Evolutionary conservation across 35 echinoderm and acorn worm species (phyloP), one percentile per base, ranked within the genome.

Genomic region (Amphiura filiformis): DNA sequence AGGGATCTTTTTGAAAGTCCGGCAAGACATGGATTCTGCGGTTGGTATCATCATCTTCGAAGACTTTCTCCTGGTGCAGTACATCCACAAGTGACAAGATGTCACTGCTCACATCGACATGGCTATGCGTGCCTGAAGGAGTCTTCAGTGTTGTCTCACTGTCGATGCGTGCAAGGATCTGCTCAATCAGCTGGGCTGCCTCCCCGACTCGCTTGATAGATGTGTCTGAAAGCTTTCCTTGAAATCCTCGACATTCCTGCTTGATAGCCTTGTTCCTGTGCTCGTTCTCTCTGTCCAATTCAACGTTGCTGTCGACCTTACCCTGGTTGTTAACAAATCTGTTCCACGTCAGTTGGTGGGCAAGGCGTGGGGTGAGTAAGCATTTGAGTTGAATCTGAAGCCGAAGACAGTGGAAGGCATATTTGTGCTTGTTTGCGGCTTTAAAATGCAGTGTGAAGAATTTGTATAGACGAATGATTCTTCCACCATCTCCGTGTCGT

Each of bases 391-490:
- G 61, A 70, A n/a, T 23, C 26, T 15, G 61, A 15, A 15, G 61
- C 1, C 61, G 61, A 70, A 70, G 26, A 70, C 9, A 11, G 2
- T 93, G 86, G 41, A 41, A 80, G 32, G 78, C 86, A 84, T 93
- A 93, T 75, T 88, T 93, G 31, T 79, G 61, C 57, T 88, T 88
- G 31, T 70, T 57, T 30, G 80, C 86, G 0, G 80, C 77, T 84
- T 88, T 83, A 36, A 81, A 93, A 61, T 88, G 64, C 22, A 93
- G 41, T 15, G 79, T 36, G 40, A 93, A 20, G 61, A 88, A 93
- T 75, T 93, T 93, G 56, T 88, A 61, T 28, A 88, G 81, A 1
- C 81, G 79, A 28, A 93, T 88, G 17, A 88, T 78, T 52, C 86
- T 83, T 34, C 12, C 86, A 26, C 86, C 80, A 84, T 93, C 91